Conservation (phyloP, 2,888 invertebrate genomes). For the Melanargia galathea region DNA sequence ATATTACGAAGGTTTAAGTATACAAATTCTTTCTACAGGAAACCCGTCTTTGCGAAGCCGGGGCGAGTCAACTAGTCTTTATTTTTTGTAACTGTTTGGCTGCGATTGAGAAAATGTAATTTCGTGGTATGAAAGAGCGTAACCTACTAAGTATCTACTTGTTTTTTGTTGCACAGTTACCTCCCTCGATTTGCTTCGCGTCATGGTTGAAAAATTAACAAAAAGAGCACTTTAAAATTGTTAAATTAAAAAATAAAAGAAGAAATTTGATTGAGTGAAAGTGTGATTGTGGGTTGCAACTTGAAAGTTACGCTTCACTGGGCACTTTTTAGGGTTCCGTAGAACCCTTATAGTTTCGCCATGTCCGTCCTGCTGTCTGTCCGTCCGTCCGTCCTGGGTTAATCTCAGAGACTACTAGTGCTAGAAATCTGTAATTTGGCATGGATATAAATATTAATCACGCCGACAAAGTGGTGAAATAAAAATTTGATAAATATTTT, state of each 20-base stretch:
- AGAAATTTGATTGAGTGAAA: slow-evolving; percentile 1
- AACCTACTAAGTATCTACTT: background rate
- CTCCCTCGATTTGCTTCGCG: background rate
- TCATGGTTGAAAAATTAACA: background rate
- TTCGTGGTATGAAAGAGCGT: background rate
- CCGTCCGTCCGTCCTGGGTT: too few relatives aligned
- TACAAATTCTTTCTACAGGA: background rate
- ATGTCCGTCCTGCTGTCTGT: too few relatives aligned
- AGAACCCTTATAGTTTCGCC: too few relatives aligned
- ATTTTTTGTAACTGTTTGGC: background rate
- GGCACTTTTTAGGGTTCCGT: background rate
- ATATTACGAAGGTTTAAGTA: too few relatives aligned
- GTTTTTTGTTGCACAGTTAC: background rate
- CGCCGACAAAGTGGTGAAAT: too few relatives aligned
- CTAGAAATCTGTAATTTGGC: too few relatives aligned
- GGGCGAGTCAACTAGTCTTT: too few relatives aligned
- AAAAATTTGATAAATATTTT: too few relatives aligned
- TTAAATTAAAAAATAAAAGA: background rate
- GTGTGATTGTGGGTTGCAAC: slow-evolving; percentile 1
- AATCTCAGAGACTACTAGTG: too few relatives aligned
- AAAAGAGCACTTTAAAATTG: background rate
- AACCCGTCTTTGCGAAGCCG: too few relatives aligned
- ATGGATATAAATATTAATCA: too few relatives aligned
- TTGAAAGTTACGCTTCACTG: background rate
- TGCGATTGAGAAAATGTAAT: background rate